Conservation (phyloP, 2,113 vertebrate genomes). For the Takifugu flavidus region DNA sequence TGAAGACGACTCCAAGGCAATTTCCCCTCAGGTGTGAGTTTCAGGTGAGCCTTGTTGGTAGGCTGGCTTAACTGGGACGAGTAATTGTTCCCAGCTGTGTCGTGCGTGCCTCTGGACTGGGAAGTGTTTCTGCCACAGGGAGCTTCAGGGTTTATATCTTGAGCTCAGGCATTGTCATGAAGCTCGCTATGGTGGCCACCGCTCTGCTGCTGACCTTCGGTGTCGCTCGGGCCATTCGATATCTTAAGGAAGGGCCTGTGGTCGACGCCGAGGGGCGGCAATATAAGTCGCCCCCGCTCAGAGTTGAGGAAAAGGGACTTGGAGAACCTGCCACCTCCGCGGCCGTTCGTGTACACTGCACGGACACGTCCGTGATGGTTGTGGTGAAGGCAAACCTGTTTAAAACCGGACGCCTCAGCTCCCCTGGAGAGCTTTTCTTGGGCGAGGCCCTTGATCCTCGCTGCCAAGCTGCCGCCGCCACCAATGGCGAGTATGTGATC, state of each 20-base stretch:
- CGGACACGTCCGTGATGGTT: constrained; percentile 26
- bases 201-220: constrained; percentile 2
- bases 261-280: constrained; percentile 41
- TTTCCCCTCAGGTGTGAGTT: no score
- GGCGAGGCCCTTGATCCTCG: constrained; percentile 1
- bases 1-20: no score
- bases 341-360: constrained; percentile 29
- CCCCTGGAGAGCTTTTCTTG: constrained; percentile 29
- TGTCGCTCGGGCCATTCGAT: constrained; percentile 7
- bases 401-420: constrained; percentile 1
- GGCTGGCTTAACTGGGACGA: not conserved
- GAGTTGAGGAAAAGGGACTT: not conserved
- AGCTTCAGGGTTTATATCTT: not conserved
- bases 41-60: no score
- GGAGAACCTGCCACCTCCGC: not conserved
- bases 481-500: constrained; percentile 25
- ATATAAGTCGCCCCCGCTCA: constrained; percentile 4
- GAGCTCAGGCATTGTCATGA: not conserved
- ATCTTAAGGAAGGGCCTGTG: constrained; percentile 34
- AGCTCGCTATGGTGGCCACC: not conserved
- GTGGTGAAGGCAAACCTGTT: constrained; percentile 21
- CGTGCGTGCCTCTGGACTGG: constrained; percentile 9
- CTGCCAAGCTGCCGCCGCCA: constrained; percentile 18
- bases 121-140: not conserved
- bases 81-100: constrained; percentile 30